Percentiles rank a stretch among this genome's conserved stretches.
Evolutionary conservation across 2,113 vertebrate species (phyloP).

Genomic region (Microtus montanus): DNA sequence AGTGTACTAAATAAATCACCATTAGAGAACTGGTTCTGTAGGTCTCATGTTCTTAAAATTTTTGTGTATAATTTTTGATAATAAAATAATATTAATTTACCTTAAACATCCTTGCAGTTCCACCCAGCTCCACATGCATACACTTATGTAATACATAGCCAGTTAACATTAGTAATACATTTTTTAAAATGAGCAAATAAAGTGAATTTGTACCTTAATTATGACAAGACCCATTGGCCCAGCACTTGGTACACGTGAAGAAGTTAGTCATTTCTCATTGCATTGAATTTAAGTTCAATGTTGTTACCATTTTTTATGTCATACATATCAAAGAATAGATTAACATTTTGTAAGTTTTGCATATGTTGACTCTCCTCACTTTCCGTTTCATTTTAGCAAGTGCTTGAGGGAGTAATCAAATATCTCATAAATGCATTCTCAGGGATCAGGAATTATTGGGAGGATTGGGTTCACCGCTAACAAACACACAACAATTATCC

Average conservation of each 20-base stretch:
- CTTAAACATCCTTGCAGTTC: neutral
- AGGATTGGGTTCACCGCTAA: neutral
- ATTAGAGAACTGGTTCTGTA: neutral
- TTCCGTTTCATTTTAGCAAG: slow-evolving; percentile 11
- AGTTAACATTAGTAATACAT: neutral
- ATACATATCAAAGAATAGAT: neutral
- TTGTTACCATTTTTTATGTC: neutral
- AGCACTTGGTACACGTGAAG: neutral
- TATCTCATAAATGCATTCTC: slow-evolving; percentile 6
- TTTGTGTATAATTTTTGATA: neutral
- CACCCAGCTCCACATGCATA: neutral
- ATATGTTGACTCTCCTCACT: neutral
- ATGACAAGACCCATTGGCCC: neutral
- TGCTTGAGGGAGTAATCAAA: slow-evolving; percentile 2
- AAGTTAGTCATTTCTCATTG: neutral
- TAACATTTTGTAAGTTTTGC: neutral
- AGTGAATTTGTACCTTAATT: neutral
- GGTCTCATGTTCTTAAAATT: neutral
- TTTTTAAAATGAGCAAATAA: neutral
- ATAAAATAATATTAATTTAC: neutral
- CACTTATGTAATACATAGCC: neutral
- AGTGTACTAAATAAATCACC: neutral
- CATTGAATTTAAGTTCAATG: neutral
- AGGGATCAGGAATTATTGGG: neutral
- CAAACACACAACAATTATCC: neutral